Evolutionary conservation across 2,888 invertebrate genomes (phyloP), one percentile per base, ranked within the genome.

Genomic region (Vannuccia rotundouncinata): DNA sequence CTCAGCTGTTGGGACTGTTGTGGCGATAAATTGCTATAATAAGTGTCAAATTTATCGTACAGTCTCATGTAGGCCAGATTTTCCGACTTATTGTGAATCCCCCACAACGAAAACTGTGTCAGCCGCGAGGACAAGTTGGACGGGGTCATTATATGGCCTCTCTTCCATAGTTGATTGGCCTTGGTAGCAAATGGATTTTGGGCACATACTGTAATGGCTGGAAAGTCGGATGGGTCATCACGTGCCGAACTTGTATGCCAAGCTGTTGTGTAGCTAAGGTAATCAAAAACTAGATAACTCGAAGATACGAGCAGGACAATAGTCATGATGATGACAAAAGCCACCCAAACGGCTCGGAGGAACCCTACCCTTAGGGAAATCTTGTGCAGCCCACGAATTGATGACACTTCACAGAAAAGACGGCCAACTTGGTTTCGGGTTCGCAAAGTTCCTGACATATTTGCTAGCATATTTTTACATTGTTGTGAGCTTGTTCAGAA

Each of bases 331-430:
- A 77, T 66, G 28, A 77, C 77, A 29, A 73, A 77, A 0, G 66
- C 25, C 1, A 66, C 45, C 77, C 77, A 77, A 2, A 77, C 31
- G 22, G 77, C 2, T 1, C 66, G 66, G 66, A 25, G 25, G 66
- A 66, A 66, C 66, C 25, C 27, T 27, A 27, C 25, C 66, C 2
- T 0, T 1, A 27, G 25, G 66, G 77, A 29, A 25, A 79, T 78
- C 22, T 79, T 79, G 28, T 79, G 79, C 79, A 79, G 76, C 13
- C 79, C 79, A 1, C 79, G 0, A 0, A 79, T 79, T 1, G 79
- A 79, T 13, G 78, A 29, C n/a, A 30, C 75, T 45, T 79, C 79
- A 27, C 66, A 66, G 66, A 66, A 66, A 25, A 66, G n/a, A n/a
- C n/a, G n/a, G n/a, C n/a, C n/a, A n/a, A n/a, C n/a, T n/a, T n/a